Base-by-base conservation (phyloP, 2,888 invertebrate genomes). In the Drosophila buzzatii region DNA sequence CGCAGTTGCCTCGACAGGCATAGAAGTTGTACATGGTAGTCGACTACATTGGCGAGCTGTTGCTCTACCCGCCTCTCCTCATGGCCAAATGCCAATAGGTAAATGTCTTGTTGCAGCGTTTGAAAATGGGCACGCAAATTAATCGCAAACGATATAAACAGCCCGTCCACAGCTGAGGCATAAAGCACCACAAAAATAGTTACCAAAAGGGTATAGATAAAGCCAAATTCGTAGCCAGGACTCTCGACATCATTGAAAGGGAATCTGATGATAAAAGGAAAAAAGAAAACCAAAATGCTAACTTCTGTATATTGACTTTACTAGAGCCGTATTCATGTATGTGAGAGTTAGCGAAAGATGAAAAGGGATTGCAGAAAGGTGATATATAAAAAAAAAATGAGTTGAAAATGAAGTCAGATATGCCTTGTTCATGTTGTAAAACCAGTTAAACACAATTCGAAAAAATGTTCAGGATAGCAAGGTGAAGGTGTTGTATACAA, bases 121-220 rank as follows among this genome's bases (percentile, higher is more conserved):
- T 89, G 85, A 6, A 92, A 91, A 70, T 92, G 92, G 0, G 85
- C 87, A 4, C 91, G 88, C 20, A 92, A 53, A 76, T 92, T 89
- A 10, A 91, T 81, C 31, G 92, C 87, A 64, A 92, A 92, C 0
- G 90, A 85, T 52, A 92, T 79, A 45, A 92, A 92, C 0, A 92
- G 66, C 0, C 92, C 92, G 63, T 92, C 92, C 2, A 90, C 82
- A 3, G 92, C 92, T 1, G 84, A 74, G 12, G 90, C 91, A 62
- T 92, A 90, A 52, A 83, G 67, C 3, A 92, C 82, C 5, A 92
- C 92, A 6, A 65, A 53, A 1, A 83, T 8, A 3, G 91, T 91
- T 1, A 82, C 82, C 12, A 87, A 63, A 0, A 79, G 70, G 0
- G 89, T 91, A 27, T 92, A 92, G 4, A 89, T 7, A 56, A 82